Evolutionary conservation across 2,888 invertebrate genomes (phyloP).

Genomic region (Apotomis betuletana): DNA sequence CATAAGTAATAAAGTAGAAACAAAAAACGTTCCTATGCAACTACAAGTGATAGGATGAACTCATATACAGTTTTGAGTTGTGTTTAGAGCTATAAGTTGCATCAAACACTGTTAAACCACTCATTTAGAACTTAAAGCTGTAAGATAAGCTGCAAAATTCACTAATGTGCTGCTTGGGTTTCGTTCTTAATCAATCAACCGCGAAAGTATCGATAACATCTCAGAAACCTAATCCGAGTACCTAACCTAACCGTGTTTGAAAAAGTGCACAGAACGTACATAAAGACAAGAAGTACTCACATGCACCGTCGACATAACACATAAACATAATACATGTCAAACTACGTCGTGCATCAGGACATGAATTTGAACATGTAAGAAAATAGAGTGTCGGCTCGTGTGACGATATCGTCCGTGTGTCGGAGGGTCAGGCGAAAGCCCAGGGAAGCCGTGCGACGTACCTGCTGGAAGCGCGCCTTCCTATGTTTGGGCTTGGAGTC

Average conservation of each 20-base stretch:
- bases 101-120: too few species aligned
- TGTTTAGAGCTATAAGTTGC: too few species aligned
- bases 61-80: too few species aligned
- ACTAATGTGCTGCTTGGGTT: too few species aligned
- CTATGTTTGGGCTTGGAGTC: slow-evolving; percentile 89
- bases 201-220: neutral
- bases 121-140: too few species aligned
- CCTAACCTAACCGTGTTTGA: neutral
- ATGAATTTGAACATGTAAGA: slow-evolving; percentile 15
- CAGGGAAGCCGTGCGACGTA: slow-evolving; percentile 59
- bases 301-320: slow-evolving; percentile 30
- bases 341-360: slow-evolving; percentile 32
- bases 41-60: too few species aligned
- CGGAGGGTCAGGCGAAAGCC: slow-evolving; percentile 12
- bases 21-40: too few species aligned
- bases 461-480: slow-evolving; percentile 94
- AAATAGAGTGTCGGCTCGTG: neutral
- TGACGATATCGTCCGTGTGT: slow-evolving; percentile 1
- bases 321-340: slow-evolving; percentile 16
- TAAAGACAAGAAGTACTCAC: slow-evolving; percentile 6
- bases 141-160: too few species aligned
- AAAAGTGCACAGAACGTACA: slow-evolving; percentile 1
- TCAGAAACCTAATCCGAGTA: neutral
- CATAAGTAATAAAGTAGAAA: too few species aligned
- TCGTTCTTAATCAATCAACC: neutral